Base-by-base conservation (phyloP, 2,797 vertebrate species). In the Threskiornis aethiopicus region DNA sequence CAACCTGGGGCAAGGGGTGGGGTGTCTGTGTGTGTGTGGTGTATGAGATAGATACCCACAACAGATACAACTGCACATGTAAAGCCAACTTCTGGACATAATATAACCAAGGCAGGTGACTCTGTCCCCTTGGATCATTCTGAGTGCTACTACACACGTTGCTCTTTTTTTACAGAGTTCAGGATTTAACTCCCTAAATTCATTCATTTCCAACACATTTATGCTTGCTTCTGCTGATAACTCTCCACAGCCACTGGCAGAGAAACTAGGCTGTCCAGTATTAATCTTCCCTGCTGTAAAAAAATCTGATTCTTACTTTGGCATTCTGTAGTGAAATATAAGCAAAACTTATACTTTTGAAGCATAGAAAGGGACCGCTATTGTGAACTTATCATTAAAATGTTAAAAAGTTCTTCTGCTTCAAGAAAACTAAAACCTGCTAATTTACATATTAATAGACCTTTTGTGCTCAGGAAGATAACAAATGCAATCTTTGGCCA, bases 391-490 rank as follows among this genome's bases (percentile, higher is more conserved):
- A 77, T 35, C 87, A 87, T 57, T 29, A 71, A 80, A 93, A 93
- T 49, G 22, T 84, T 79, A 11, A 57, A 90, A 90, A 88, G 54
- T 76, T 87, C 44, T 76, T 57, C 79, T 79, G 28, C 80, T 92
- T 39, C 55, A 28, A 73, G 59, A 93, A 84, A 86, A 88, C 15
- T 33, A 73, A 84, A 92, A 65, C 44, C 76, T 90, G 62, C 16
- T 80, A 4, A 94, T 96, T 94, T 95, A 33, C 94, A 93, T 95
- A 42, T 59, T 97, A 95, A 97, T 82, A 70, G 70, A 73, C 5
- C 46, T 86, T 62, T 93, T 90, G n/a, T 75, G 73, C 80, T 76
- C 1, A 4, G 47, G 51, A 79, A 90, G 83, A 88, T 93, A 90
- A 94, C 58, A 90, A 92, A 47, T 24, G 24, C 62, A 72, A 82